Base-by-base conservation (phyloP, 2,888 invertebrate species). In the Lepeophtheirus nordmannii region DNA sequence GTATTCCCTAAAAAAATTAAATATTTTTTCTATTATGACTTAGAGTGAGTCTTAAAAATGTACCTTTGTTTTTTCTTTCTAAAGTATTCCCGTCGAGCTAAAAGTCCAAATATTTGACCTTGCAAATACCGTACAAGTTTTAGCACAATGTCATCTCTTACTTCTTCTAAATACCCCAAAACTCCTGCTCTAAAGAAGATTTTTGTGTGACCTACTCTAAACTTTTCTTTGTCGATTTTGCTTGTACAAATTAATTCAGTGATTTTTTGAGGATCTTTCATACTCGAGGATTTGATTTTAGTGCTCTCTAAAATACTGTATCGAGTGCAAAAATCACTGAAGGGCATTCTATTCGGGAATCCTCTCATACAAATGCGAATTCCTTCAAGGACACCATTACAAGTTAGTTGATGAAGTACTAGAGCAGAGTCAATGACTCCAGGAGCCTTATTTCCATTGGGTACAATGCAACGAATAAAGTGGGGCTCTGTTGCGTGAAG, bases 111-210 rank as follows among this genome's bases (percentile, higher is more conserved):
- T 77, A 93, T 87, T 85, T 85, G 90, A 72, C 92, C 87, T 80
- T 93, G 92, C 84, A 93, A 85, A 90, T 94, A 93, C 75, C 93
- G 87, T 75, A 97, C 87, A 77, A 98, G 94, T 82, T 92, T 92
- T 81, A 87, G 83, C 73, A 98, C 82, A 80, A 94, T 91, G 78
- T 97, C 96, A 80, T 98, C 98, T 85, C 98, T 91, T 81, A 97
- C 83, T 80, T 98, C 98, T 80, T 98, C 98, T 86, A 99, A 90
- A 81, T 91, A 91, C 89, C 98, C 98, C 83, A 98, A 81, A 79
- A 97, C 93, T 83, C 98, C 98, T 74, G 98, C 97, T 76, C 97
- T 91, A 39, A 65, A 65, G 58, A 65, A 65, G n/a, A 65, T 58
- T 39, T 65, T 65, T 17, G 20, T 58, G 9, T 58, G n/a, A 10